These are phyloP conservation scores for Eueremaeus valkanovi DNA, from an alignment of 2,888 invertebrate species.

Conservation along the genomic window DNA sequence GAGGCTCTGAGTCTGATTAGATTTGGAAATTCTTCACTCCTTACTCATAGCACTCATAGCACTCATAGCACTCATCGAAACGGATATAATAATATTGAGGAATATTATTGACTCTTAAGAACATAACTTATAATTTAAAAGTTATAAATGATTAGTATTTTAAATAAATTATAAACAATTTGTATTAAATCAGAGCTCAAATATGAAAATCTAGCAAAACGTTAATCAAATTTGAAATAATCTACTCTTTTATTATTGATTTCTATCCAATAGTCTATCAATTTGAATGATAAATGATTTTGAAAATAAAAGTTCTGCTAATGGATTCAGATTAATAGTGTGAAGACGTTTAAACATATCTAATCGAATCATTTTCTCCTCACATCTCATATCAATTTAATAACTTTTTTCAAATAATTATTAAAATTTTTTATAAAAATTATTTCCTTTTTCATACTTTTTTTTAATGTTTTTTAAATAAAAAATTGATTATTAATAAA, in stretches of 20 bases:
- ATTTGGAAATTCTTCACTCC: not conserved
- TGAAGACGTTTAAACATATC: not conserved
- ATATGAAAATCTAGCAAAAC: not conserved
- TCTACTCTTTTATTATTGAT: not conserved
- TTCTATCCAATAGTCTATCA: not conserved
- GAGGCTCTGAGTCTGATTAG: not conserved
- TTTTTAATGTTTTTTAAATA: no score
- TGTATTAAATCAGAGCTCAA: not conserved
- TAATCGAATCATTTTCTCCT: not conserved
- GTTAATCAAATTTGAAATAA: not conserved
- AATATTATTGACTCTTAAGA: not conserved
- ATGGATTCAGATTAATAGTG: not conserved
- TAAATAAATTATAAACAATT: not conserved
- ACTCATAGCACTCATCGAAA: not conserved
- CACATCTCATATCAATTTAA: not conserved
- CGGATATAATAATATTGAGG: constrained; percentile 13
- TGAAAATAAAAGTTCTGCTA: not conserved
- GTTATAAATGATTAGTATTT: not conserved
- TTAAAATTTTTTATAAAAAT: not conserved
- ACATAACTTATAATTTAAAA: constrained; percentile 21
- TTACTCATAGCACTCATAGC: no score
- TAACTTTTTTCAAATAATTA: not conserved
- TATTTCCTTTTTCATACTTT: no score
- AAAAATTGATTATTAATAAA: no score
- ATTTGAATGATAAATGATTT: constrained; percentile 7